These are phyloP conservation scores for Larimichthys polyactis DNA, from an alignment of 2,113 vertebrate species.

Conservation along the genomic window DNA sequence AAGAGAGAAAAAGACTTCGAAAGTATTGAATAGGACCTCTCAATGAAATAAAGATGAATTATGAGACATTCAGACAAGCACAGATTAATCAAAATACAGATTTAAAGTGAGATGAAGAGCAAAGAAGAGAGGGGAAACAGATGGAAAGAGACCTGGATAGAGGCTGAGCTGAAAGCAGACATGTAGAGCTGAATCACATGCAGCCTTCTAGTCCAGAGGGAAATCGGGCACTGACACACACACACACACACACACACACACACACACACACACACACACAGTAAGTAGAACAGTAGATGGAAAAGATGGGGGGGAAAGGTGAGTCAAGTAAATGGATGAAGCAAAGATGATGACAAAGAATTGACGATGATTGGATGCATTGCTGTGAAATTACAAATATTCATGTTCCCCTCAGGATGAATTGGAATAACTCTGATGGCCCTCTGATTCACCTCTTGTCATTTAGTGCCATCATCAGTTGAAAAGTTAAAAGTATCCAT, in stretches of 20 bases:
- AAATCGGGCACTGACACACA: conserved; percentile 9
- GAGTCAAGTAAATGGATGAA: conserved; percentile 4
- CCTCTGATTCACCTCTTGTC: too few species aligned
- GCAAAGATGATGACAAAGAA: conserved; percentile 12
- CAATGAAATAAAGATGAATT: neutral
- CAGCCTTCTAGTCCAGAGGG: conserved; percentile 41
- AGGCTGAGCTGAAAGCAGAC: conserved; percentile 43
- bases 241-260: conserved; percentile 9
- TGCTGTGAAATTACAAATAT: too few species aligned
- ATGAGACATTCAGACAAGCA: neutral
- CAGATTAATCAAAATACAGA: neutral
- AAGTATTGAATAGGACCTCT: neutral
- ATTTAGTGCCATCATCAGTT: too few species aligned
- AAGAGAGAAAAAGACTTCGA: neutral
- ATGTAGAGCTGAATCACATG: conserved; percentile 53
- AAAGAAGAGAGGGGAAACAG: conserved; percentile 10
- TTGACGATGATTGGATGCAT: too few species aligned
- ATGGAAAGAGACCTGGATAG: conserved; percentile 33
- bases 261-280: neutral
- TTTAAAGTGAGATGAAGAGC: conserved; percentile 8
- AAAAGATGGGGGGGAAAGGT: neutral
- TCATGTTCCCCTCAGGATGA: too few species aligned
- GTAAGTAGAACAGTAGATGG: conserved; percentile 38
- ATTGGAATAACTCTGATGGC: too few species aligned
- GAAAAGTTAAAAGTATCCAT: too few species aligned